phyloP scores from a whole-genome alignment of 1,140 invertebrate species.

The Oreohelix idahoensis region DNA sequence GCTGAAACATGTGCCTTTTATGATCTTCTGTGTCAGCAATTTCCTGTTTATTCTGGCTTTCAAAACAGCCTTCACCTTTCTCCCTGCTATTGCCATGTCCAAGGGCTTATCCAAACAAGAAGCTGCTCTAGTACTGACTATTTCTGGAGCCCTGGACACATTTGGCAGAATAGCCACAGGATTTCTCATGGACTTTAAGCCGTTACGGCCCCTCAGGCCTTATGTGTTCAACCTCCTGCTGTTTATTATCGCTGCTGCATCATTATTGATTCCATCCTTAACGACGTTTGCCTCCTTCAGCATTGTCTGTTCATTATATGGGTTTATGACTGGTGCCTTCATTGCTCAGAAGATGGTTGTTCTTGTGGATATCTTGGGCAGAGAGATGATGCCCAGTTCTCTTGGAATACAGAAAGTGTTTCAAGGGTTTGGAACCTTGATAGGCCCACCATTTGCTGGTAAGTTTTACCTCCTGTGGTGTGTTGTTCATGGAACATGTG shows the following conservation, averaged over 20 bases:
- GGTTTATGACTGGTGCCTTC: slow-evolving; percentile 60
- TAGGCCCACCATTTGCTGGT: slow-evolving; percentile 91
- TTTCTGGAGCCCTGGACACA: slow-evolving; percentile 57
- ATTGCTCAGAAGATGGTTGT: slow-evolving; percentile 94
- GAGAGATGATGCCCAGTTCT: slow-evolving; percentile 92
- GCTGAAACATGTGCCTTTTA: slow-evolving; percentile 58
- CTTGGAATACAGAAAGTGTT: slow-evolving; percentile 94
- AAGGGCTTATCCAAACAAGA: slow-evolving; percentile 49
- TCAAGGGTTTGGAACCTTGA: slow-evolving; percentile 89
- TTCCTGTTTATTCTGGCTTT: slow-evolving; percentile 58
- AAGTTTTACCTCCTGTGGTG: slow-evolving; percentile 1
- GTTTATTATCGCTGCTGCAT: slow-evolving; percentile 50
- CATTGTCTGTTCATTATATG: slow-evolving; percentile 53
- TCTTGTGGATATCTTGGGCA: slow-evolving; percentile 90
- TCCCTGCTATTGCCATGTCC: slow-evolving; percentile 60
- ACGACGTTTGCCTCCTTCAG: slow-evolving; percentile 47
- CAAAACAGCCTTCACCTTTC: slow-evolving; percentile 61
- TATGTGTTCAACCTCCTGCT: slow-evolving; percentile 57
- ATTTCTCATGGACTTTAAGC: slow-evolving; percentile 52
- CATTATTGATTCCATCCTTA: slow-evolving; percentile 51
- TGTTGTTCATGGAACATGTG: no score
- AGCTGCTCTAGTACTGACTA: slow-evolving; percentile 55
- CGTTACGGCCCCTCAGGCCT: slow-evolving; percentile 52
- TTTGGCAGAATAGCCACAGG: slow-evolving; percentile 52
- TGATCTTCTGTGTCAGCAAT: slow-evolving; percentile 57